These are phyloP conservation scores for Chionomys nivalis DNA, from an alignment of 2,113 vertebrate species.

Conservation along the genomic window DNA sequence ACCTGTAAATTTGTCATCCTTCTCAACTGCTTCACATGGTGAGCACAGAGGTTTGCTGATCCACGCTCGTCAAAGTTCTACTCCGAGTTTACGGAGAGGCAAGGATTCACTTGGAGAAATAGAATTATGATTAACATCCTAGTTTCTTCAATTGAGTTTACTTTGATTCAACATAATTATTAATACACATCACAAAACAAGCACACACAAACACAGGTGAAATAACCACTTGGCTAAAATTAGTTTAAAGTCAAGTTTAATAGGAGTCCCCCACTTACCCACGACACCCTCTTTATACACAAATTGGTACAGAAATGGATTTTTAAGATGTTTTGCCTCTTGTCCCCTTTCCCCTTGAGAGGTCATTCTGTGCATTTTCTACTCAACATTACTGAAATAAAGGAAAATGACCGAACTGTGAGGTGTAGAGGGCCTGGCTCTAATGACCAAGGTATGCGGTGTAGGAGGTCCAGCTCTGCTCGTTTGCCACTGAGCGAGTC, in stretches of 20 bases:
- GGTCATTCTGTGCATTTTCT: background rate
- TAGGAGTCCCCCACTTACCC: background rate
- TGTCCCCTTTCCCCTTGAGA: background rate
- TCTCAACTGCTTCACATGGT: constrained; percentile 60
- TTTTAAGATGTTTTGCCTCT: background rate
- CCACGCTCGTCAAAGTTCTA: constrained; percentile 56
- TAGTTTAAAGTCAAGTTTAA: constrained; percentile 41
- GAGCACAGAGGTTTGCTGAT: constrained; percentile 58
- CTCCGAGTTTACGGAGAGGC: constrained; percentile 63
- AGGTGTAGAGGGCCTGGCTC: too few relatives aligned
- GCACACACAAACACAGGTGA: background rate
- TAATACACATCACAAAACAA: background rate
- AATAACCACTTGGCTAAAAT: background rate
- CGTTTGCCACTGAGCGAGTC: constrained; percentile 42
- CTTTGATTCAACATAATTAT: constrained; percentile 59
- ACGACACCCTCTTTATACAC: background rate
- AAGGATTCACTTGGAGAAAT: constrained; percentile 54
- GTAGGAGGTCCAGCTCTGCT: background rate
- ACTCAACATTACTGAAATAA: constrained; percentile 56
- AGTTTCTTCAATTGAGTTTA: constrained; percentile 48
- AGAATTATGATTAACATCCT: background rate
- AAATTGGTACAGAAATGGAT: background rate
- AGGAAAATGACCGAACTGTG: constrained; percentile 6
- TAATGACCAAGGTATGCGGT: too few relatives aligned
- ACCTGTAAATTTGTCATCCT: constrained; percentile 72